These are phyloP conservation scores for Leptinotarsa undecemlineata DNA, from an alignment of 1,140 invertebrate genomes.

Conservation along the genomic window DNA sequence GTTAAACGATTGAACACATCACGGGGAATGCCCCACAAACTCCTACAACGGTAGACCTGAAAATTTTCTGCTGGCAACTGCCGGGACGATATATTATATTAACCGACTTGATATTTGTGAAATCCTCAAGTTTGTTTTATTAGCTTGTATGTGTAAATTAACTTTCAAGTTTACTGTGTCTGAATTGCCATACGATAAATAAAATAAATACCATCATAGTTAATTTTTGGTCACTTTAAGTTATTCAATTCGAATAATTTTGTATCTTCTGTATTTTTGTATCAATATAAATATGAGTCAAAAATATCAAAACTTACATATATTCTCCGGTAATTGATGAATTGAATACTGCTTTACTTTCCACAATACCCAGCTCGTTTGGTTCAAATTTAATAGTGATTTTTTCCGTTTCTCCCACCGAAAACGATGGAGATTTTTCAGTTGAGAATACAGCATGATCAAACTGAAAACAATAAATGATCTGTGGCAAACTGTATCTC, in stretches of 20 bases:
- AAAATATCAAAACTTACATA: slow-evolving; percentile 32
- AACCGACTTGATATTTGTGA: too few relatives aligned
- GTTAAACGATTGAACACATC: too few relatives aligned
- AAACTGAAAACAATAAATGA: slow-evolving; percentile 36
- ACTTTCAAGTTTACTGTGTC: too few relatives aligned
- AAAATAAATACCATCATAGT: background rate
- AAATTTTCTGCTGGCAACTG: too few relatives aligned
- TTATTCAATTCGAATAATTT: too few relatives aligned
- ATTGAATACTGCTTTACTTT: slow-evolving; percentile 35
- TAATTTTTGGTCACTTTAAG: background rate
- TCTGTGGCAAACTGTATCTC: background rate
- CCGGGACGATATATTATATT: too few relatives aligned
- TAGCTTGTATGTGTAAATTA: too few relatives aligned
- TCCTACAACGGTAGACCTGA: too few relatives aligned
- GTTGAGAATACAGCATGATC: slow-evolving; percentile 36
- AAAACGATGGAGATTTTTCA: slow-evolving; percentile 20
- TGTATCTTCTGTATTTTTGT: background rate
- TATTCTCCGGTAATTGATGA: slow-evolving; percentile 40
- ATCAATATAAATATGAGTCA: background rate
- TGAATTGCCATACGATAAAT: too few relatives aligned
- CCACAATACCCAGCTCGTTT: slow-evolving; percentile 31
- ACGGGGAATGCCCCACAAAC: too few relatives aligned
- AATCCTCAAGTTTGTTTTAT: too few relatives aligned
- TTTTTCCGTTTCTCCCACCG: slow-evolving; percentile 26
- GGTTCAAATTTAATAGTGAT: slow-evolving; percentile 41